Evolutionary conservation across 1,140 invertebrate genomes (phyloP), one percentile per base, ranked within the genome.

Genomic region (Mycetomoellerius zeteki): DNA sequence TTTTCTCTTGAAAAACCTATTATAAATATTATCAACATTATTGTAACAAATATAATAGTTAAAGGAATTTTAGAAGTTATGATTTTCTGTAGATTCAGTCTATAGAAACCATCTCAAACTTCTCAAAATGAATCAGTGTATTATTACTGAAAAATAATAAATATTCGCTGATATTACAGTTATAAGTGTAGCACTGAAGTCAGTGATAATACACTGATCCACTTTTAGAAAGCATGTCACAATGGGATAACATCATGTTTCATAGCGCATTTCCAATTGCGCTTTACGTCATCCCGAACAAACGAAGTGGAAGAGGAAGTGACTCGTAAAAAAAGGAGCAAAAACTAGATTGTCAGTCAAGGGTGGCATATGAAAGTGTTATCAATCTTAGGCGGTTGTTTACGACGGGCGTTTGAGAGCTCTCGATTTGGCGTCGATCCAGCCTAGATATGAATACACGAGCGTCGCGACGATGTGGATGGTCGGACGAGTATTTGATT

Each of bases 301-400:
- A 27, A 27, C 30, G n/a, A 21, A 56, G 65, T 19, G 21, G 16
- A 80, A 67, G 56, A 76, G 60, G 21, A n/a, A 78, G 24, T 30
- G 62, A 65, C 12, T 81, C 65, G 19, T 81, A 56, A 72, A 62
- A 14, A 78, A 37, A 19, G 3, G 86, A 1, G 3, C 21, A 27
- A 47, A 47, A 37, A 84, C 24, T 30, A 24, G 56, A 73, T 85
- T 64, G 81, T 62, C 56, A 64, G 56, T 50, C 64, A 62, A 58
- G 16, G 19, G n/a, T 21, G 47, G 65, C 56, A 47, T 58, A 78
- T 50, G 80, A 87, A 85, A 85, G 37, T 56, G 60, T 89, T 89
- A 89, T 90, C 89, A 89, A 89, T 90, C 88, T 90, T 84, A 86
- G 37, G 12, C 43, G 30, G 77, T 89, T 87, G 85, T 90, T 90